These are phyloP conservation scores for Rafetus swinhoei DNA, from an alignment of 2,113 vertebrate genomes.

Conservation along the genomic window DNA sequence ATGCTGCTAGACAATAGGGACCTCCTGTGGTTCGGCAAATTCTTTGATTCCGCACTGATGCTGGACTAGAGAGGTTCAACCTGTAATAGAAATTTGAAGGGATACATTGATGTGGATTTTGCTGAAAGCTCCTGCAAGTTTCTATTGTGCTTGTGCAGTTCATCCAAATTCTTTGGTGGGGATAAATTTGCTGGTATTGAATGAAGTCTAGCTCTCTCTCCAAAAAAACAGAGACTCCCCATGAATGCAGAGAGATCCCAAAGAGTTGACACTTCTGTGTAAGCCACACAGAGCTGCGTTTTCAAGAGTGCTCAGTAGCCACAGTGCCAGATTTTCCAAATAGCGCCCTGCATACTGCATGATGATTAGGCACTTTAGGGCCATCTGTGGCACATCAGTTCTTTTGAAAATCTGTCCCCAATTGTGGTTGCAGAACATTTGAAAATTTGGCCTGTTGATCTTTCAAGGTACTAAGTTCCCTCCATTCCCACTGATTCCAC, in stretches of 20 bases:
- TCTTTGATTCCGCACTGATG: too few relatives aligned
- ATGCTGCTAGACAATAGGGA: too few relatives aligned
- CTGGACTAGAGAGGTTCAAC: too few relatives aligned
- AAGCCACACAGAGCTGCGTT: not conserved
- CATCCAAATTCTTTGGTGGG: accelerated
- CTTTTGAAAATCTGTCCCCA: not conserved
- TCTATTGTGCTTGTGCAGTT: not conserved
- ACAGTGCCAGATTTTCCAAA: not conserved
- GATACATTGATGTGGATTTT: not conserved
- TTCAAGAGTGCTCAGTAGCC: not conserved
- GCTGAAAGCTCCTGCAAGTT: not conserved
- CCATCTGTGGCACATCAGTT: not conserved
- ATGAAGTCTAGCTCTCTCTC: too few relatives aligned
- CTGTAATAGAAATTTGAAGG: not conserved
- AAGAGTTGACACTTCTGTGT: not conserved
- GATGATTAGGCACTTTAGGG: not conserved
- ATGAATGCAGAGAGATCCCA: not conserved
- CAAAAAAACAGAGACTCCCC: accelerated
- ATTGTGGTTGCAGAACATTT: not conserved
- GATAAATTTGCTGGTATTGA: accelerated
- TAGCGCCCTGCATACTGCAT: not conserved
- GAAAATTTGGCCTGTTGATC: not conserved
- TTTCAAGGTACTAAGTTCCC: not conserved
- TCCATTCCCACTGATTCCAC: not conserved
- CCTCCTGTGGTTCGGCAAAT: too few relatives aligned